Evolutionary conservation across 2,797 vertebrate species (phyloP), one percentile per base, ranked within the genome.

Genomic region (Diplodus sargus): DNA sequence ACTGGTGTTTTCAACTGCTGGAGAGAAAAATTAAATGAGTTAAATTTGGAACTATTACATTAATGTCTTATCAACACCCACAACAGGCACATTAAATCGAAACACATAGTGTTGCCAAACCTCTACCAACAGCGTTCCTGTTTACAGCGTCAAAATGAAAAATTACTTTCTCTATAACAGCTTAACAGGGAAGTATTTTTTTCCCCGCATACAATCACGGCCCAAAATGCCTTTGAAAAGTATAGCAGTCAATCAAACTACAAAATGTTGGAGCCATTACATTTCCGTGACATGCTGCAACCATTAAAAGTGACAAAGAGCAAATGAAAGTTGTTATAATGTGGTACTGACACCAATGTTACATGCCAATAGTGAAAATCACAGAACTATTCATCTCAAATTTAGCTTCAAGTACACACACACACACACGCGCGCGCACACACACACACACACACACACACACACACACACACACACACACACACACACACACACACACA

Each of bases 101-200:
- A 83, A 74, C 39, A 5, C 17, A 16, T 8, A 66, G 43, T 17
- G 30, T 49, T 18, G 43, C 62, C 51, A 30, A 73, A 83, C 81
- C 76, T 89, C 67, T 60, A 56, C 58, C 18, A 53, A 52, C 77
- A 81, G 73, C 74, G 85, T 89, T 93, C 87, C 87, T 91, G 90
- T 90, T 91, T 84, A 85, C 87, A 83, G 81, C 60, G 71, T 90
- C 49, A 86, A 77, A 89, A 81, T 70, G 77, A 86, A 43, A 86
- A 83, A 85, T 8, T 15, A 75, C 10, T 65, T 86, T 84, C 78
- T 74, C 70, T 83, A 53, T 65, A 54, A 57, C 42, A 66, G 43
- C 45, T 80, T 60, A 76, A 74, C 59, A 62, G 68, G 76, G 84
- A 90, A 87, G 79, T 81, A 4, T 2, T 20, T 69, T 70, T 82